Evolutionary conservation across 2,797 vertebrate species (phyloP).

Genomic region (Danio choprae): DNA sequence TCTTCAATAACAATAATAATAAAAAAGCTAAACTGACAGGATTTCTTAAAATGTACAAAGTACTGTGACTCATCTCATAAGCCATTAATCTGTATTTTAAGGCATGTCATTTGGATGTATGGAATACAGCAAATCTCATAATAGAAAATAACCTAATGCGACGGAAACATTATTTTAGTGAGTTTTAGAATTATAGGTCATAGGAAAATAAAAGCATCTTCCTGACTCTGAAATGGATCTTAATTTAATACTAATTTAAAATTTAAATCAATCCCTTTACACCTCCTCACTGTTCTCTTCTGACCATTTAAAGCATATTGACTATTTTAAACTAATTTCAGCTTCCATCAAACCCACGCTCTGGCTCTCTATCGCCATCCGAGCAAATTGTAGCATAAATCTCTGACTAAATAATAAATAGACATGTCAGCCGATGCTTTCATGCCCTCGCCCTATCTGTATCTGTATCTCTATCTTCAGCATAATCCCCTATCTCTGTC

Average conservation of each 20-base stretch:
- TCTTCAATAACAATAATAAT: not conserved
- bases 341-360: slow-evolving; percentile 34
- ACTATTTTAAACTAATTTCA: slow-evolving; percentile 42
- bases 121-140: no score
- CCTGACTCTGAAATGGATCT: not conserved
- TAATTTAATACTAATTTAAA: slow-evolving; percentile 3
- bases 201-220: not conserved
- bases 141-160: not conserved
- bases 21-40: not conserved
- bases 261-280: not conserved
- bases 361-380: slow-evolving; percentile 32
- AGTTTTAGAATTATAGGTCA: not conserved
- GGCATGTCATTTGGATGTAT: not conserved
- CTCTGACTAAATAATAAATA: slow-evolving; percentile 59
- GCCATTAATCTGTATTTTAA: not conserved
- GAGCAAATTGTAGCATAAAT: slow-evolving; percentile 49
- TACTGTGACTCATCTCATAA: slow-evolving; percentile 2
- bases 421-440: slow-evolving; percentile 50
- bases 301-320: slow-evolving; percentile 36
- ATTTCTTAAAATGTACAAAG: not conserved
- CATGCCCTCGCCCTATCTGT: slow-evolving; percentile 53
- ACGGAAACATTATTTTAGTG: not conserved
- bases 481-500: slow-evolving; percentile 61
- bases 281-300: slow-evolving; percentile 15
- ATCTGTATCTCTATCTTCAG: slow-evolving; percentile 61